Conservation (phyloP, 1,140 invertebrate genomes). For the Drosophila pseudoananassae region DNA sequence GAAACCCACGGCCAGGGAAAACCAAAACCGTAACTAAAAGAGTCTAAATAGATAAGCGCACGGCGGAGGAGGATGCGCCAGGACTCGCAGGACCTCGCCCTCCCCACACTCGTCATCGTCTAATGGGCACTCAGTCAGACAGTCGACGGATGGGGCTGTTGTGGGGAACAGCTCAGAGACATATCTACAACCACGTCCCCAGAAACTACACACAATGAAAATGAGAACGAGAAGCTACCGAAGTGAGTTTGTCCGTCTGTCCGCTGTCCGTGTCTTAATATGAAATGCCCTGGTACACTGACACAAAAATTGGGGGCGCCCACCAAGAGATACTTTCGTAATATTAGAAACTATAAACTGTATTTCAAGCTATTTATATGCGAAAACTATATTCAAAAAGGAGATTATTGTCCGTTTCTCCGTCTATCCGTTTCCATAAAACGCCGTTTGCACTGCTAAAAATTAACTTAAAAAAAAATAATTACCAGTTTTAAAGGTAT, state of each 20-base stretch:
- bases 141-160: not conserved
- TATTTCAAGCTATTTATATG: too few relatives aligned
- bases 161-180: not conserved
- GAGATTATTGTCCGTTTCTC: too few relatives aligned
- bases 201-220: not conserved
- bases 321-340: too few relatives aligned
- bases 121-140: slow-evolving; percentile 71
- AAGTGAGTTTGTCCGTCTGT: slow-evolving; percentile 19
- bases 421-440: too few relatives aligned
- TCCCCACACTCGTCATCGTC: slow-evolving; percentile 25
- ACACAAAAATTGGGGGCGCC: not conserved
- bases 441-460: too few relatives aligned
- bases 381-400: too few relatives aligned
- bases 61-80: slow-evolving; percentile 4
- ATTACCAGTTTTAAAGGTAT: too few relatives aligned
- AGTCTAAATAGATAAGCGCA: slow-evolving; percentile 75
- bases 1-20: slow-evolving; percentile 26
- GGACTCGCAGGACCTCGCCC: not conserved
- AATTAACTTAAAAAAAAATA: too few relatives aligned
- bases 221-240: slow-evolving; percentile 13
- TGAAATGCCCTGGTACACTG: slow-evolving; percentile 46
- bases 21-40: slow-evolving; percentile 72
- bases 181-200: slow-evolving; percentile 1
- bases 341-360: too few relatives aligned
- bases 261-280: slow-evolving; percentile 18